These are phyloP conservation scores for Dolichopus griseipennis DNA, from an alignment of 2,888 invertebrate species.

Conservation along the genomic window DNA sequence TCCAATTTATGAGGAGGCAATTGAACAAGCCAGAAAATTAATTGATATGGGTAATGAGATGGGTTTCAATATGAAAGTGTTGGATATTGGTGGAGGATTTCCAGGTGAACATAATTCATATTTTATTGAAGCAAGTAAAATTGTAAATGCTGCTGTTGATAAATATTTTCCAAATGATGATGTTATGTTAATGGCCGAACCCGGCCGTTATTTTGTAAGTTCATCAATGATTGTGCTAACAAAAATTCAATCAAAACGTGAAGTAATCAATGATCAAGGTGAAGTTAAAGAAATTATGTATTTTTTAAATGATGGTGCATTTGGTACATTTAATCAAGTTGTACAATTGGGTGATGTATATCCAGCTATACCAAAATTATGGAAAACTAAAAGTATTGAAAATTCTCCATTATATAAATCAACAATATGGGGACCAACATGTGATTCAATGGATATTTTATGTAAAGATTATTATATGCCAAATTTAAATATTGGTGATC, in stretches of 20 bases:
- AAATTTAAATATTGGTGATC: constrained; percentile 70
- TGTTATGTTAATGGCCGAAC: constrained; percentile 86
- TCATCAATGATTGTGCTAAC: constrained; percentile 88
- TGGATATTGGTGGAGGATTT: constrained; percentile 93
- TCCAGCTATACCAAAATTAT: background rate
- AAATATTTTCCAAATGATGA: constrained; percentile 66
- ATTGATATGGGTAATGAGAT: constrained; percentile 63
- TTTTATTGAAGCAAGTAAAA: constrained; percentile 28
- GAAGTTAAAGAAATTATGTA: constrained; percentile 63
- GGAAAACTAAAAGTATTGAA: constrained; percentile 42
- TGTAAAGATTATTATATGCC: constrained; percentile 53
- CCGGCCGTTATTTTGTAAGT: constrained; percentile 91
- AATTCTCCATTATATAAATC: constrained; percentile 44
- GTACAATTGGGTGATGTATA: background rate
- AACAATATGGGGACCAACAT: constrained; percentile 89
- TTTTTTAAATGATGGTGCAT: constrained; percentile 97
- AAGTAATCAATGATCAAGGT: constrained; percentile 27
- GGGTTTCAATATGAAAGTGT: constrained; percentile 67
- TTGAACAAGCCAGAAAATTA: constrained; percentile 59
- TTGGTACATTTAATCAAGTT: constrained; percentile 90
- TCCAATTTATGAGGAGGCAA: constrained; percentile 70
- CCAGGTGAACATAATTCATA: constrained; percentile 55
- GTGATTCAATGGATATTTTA: constrained; percentile 87
- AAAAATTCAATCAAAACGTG: constrained; percentile 74
- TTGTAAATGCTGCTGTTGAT: constrained; percentile 71